These are phyloP conservation scores for Physella acuta DNA, from an alignment of 1,140 invertebrate species.

Conservation along the genomic window DNA sequence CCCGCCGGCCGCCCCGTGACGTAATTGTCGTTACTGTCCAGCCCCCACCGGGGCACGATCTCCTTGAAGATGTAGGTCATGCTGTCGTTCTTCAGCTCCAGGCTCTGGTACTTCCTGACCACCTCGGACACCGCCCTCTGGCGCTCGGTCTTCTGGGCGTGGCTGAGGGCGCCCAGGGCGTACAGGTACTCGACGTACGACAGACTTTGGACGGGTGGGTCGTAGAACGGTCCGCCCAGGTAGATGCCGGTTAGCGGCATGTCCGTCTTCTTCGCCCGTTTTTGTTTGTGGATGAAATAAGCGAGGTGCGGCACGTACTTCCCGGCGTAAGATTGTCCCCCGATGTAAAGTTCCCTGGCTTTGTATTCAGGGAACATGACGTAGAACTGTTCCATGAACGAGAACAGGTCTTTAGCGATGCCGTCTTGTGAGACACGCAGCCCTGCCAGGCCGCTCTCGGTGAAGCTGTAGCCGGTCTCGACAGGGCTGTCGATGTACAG, in stretches of 20 bases:
- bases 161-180: not conserved
- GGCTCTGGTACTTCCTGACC: not conserved
- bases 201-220: not conserved
- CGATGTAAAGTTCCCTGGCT: constrained; percentile 56
- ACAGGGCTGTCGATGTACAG: constrained; percentile 89
- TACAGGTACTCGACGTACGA: not conserved
- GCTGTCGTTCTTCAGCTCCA: not conserved
- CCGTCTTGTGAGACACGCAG: constrained; percentile 58
- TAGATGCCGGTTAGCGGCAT: constrained; percentile 32
- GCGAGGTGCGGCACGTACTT: constrained; percentile 77
- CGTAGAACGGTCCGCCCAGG: constrained; percentile 10
- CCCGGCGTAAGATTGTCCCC: constrained; percentile 58
- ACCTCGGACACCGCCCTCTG: not conserved
- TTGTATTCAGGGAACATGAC: constrained; percentile 52
- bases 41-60: not conserved
- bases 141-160: not conserved
- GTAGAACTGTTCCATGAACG: constrained; percentile 59
- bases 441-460: constrained; percentile 44
- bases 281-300: constrained; percentile 72
- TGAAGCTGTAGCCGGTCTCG: constrained; percentile 55
- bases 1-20: not conserved
- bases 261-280: constrained; percentile 30
- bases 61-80: not conserved
- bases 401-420: constrained; percentile 46
- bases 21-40: no score